Percentiles rank a stretch among this genome's conserved stretches.
Conservation (phyloP, 2,888 invertebrate genomes). For the Idaea straminata region DNA sequence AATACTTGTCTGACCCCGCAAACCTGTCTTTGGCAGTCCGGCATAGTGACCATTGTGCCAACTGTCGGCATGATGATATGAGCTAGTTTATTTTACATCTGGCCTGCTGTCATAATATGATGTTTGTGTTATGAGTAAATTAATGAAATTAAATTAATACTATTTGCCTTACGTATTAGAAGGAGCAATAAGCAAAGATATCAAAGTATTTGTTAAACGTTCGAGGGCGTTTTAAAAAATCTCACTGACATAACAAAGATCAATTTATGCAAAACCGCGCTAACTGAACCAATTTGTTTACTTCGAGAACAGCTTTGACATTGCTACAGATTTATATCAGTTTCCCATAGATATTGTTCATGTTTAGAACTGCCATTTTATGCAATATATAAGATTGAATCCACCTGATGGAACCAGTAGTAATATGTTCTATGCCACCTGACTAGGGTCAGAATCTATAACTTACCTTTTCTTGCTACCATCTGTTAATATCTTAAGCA, state of each 20-base stretch:
- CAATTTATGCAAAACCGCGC: constrained; percentile 42
- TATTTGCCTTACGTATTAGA: not conserved
- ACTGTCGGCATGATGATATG: no score
- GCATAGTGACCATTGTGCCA: no score
- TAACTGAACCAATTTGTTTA: constrained; percentile 53
- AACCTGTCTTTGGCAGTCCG: no score
- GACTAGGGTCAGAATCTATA: no score
- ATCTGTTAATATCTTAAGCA: no score
- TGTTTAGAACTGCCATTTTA: not conserved
- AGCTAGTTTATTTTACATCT: no score
- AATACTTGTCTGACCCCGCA: no score
- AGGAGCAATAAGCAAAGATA: not conserved
- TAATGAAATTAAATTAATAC: not conserved
- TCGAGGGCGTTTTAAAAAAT: not conserved
- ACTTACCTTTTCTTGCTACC: no score
- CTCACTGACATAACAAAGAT: constrained; percentile 30
- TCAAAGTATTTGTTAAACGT: not conserved
- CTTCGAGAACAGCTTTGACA: constrained; percentile 42
- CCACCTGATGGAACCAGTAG: no score
- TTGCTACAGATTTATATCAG: constrained; percentile 44
- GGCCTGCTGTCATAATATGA: not conserved
- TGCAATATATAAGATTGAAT: not conserved
- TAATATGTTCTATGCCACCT: no score
- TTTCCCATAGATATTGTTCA: constrained; percentile 33
- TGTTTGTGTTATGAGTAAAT: not conserved